These are phyloP conservation scores for Leptarthrus brevirostris DNA, from an alignment of 2,888 invertebrate genomes.

Conservation along the genomic window DNA sequence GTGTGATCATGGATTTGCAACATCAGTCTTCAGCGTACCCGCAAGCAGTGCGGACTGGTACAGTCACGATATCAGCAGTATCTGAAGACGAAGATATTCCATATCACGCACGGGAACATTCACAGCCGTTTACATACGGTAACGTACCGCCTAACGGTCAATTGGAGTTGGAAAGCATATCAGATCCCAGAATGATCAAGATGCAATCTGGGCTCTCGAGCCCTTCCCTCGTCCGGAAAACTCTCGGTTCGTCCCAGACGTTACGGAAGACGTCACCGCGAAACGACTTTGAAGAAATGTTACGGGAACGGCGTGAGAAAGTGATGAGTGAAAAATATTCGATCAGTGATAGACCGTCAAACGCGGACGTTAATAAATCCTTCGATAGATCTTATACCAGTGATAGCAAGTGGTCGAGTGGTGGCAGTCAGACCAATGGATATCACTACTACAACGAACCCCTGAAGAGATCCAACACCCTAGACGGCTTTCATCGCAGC, in stretches of 20 bases:
- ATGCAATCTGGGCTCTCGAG: constrained; percentile 82
- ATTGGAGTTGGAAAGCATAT: constrained; percentile 45
- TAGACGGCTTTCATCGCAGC: constrained; percentile 59
- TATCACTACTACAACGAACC: constrained; percentile 58
- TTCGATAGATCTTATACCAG: constrained; percentile 43
- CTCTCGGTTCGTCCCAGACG: constrained; percentile 67
- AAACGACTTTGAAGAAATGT: constrained; percentile 66
- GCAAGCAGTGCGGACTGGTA: constrained; percentile 66
- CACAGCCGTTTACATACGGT: constrained; percentile 90
- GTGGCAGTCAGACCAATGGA: constrained; percentile 52
- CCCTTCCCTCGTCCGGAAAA: constrained; percentile 85
- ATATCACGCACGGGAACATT: constrained; percentile 91
- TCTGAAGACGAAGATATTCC: constrained; percentile 74
- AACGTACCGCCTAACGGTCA: constrained; percentile 68
- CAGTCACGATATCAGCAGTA: constrained; percentile 14
- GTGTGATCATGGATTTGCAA: constrained; percentile 31
- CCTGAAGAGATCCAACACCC: constrained; percentile 59
- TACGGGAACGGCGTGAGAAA: constrained; percentile 66
- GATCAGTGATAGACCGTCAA: constrained; percentile 54
- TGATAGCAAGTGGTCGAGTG: constrained; percentile 46
- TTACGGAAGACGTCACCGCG: constrained; percentile 63
- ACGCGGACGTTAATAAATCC: constrained; percentile 13
- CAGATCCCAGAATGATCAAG: constrained; percentile 70
- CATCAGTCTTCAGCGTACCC: constrained; percentile 66
- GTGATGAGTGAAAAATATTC: constrained; percentile 61